phyloP scores from a whole-genome alignment of 2,113 vertebrate species.

The Macrotis lagotis region DNA sequence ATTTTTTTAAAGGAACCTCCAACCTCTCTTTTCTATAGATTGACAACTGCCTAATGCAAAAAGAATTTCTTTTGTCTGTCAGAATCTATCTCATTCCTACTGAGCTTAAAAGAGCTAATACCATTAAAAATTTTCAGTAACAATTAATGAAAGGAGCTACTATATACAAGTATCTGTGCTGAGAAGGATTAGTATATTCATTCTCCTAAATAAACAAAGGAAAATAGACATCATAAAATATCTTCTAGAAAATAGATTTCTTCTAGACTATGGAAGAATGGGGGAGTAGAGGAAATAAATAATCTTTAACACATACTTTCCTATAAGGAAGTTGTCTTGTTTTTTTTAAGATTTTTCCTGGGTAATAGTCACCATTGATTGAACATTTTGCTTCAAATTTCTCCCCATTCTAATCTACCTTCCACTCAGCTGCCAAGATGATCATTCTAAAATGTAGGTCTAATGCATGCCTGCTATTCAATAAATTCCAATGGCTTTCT shows the following conservation, averaged over 20 bases:
- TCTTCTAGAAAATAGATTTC: no score
- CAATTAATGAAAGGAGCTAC: background rate
- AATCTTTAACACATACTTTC: background rate
- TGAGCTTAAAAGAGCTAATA: background rate
- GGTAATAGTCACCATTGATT: background rate
- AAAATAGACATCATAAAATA: background rate
- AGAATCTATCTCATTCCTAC: background rate
- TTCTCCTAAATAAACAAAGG: background rate
- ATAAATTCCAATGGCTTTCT: background rate
- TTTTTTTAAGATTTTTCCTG: background rate
- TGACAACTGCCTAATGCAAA: background rate
- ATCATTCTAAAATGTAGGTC: background rate
- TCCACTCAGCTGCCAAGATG: background rate
- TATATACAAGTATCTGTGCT: background rate
- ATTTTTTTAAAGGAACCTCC: background rate
- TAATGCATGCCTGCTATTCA: background rate
- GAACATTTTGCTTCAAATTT: background rate
- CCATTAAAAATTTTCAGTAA: background rate
- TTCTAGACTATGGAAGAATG: no score
- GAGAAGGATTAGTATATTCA: no score
- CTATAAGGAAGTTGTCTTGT: background rate
- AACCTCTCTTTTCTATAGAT: background rate
- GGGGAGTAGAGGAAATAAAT: background rate
- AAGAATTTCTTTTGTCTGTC: background rate
- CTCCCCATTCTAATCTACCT: background rate